Base-by-base conservation (phyloP, 2,797 vertebrate genomes). In the Falco columbarius region DNA sequence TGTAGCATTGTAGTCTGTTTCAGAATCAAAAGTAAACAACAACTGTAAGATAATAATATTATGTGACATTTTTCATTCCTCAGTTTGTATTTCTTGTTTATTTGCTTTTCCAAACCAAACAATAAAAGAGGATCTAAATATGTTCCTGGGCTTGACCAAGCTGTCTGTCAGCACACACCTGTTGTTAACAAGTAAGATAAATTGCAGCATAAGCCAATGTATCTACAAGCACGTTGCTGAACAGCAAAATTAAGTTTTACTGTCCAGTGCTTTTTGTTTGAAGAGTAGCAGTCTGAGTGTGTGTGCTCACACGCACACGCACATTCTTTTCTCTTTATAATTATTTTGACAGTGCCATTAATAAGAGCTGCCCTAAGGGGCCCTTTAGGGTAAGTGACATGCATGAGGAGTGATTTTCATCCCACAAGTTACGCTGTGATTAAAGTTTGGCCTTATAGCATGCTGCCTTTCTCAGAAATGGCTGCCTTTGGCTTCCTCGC, bases 371-470 rank as follows among this genome's bases (percentile, higher is more conserved):
- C 97, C 97, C 96, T 67, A 61, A 95, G 97, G 97, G 95, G 94
- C 94, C 95, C 97, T 95, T 79, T 55, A 63, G 95, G 96, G 97
- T 96, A 97, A 97, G 97, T 97, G 97, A 97, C 97, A 97, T 95
- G 83, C 95, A 96, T 44, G 93, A 97, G 95, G 94, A 96, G 91
- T 58, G 40, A 83, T 94, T 93, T 96, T 95, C 93, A 93, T 94
- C 95, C 85, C 89, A 8, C 90, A 89, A 90, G 92, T 94, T 96
- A 88, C 90, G 96, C 96, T 86, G 88, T 85, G 90, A 95, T 96
- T 96, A 66, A 71, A 88, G 96, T 62, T 75, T 91, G 90, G 91
- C 90, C 90, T 58, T 55, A 63, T n/a, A 86, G 73, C 29, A 2
- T 77, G 82, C 93, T 71, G 91, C 94, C 87, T 95, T 74, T 66